phyloP scores from a whole-genome alignment of 2,113 vertebrate species.

The Mobula birostris region DNA sequence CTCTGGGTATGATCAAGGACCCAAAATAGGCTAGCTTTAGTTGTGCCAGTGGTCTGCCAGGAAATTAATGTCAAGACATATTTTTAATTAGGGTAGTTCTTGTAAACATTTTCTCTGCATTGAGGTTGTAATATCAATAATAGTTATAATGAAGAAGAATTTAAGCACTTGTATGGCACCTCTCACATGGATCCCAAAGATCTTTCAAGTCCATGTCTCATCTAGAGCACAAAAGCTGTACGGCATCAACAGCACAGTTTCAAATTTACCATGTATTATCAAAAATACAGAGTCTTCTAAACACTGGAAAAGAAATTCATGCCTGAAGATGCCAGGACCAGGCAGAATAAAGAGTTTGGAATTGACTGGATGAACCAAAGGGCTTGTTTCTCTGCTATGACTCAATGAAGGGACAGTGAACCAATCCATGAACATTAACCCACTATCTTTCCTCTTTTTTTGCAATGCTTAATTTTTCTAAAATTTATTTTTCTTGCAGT shows the following conservation, averaged over 20 bases:
- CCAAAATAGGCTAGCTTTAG: slow-evolving; percentile 85
- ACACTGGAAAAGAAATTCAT: neutral
- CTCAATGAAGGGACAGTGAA: too few species aligned
- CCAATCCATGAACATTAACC: too few species aligned
- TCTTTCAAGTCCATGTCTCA: too few species aligned
- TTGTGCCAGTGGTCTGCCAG: slow-evolving; percentile 72
- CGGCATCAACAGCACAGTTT: too few species aligned
- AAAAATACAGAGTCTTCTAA: neutral
- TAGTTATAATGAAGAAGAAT: neutral
- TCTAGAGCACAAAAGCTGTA: neutral
- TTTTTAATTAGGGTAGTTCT: neutral
- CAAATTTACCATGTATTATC: neutral
- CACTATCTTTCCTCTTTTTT: too few species aligned
- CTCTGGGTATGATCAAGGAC: slow-evolving; percentile 86
- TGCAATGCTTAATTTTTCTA: too few species aligned
- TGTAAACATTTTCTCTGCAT: neutral
- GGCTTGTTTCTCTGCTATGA: too few species aligned
- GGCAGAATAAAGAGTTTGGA: too few species aligned
- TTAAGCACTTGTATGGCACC: too few species aligned
- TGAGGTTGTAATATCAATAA: neutral
- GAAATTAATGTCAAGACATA: neutral
- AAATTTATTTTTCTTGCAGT: too few species aligned
- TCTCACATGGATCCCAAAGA: too few species aligned
- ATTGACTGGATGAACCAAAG: too few species aligned
- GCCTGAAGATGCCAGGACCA: neutral